Percentiles rank a stretch among this genome's conserved stretches.
These are phyloP conservation scores for Palaemon carinicauda DNA, from an alignment of 1,140 invertebrate species.

Conservation along the genomic window DNA sequence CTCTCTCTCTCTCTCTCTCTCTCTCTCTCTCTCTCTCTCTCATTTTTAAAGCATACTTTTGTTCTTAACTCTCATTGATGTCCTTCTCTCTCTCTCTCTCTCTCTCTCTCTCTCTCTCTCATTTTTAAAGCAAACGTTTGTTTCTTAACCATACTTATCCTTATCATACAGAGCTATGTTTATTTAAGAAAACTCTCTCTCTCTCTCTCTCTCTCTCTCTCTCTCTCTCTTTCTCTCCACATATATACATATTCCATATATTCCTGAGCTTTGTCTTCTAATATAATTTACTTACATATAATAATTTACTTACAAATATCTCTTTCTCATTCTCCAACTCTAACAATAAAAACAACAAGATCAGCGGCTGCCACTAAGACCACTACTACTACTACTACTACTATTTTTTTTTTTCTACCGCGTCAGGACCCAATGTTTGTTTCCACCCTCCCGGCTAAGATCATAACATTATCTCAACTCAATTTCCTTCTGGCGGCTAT, in stretches of 20 bases:
- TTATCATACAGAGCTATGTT: background rate
- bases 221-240: background rate
- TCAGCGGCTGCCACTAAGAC: too few species aligned
- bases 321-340: too few species aligned
- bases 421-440: background rate
- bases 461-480: slow-evolving; percentile 45
- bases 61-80: too few species aligned
- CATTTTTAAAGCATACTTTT: too few species aligned
- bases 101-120: too few species aligned
- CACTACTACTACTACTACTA: too few species aligned
- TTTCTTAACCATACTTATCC: background rate
- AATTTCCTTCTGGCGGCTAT: slow-evolving; percentile 21
- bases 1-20: too few species aligned
- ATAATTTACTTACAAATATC: background rate
- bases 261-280: background rate
- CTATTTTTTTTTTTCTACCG: background rate
- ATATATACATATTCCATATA: too few species aligned
- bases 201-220: background rate
- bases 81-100: background rate
- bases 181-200: background rate
- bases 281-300: background rate
- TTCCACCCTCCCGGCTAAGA: slow-evolving; percentile 10
- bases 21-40: too few species aligned
- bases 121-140: too few species aligned
- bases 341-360: too few species aligned